Evolutionary conservation across 2,888 invertebrate genomes (phyloP).

Genomic region (Polydesmus complanatus): DNA sequence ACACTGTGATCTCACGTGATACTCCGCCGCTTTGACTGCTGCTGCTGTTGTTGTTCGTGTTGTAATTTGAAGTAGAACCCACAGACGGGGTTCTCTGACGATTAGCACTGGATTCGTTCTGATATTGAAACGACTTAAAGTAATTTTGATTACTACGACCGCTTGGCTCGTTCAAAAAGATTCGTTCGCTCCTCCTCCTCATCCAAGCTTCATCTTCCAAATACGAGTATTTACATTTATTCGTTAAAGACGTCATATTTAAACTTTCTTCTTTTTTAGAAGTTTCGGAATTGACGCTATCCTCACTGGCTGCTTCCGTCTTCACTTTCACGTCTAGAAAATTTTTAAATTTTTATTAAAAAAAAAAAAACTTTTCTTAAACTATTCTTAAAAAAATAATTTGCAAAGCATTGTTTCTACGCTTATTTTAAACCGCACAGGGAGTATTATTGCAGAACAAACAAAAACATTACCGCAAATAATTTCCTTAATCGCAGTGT

Average conservation of each 20-base stretch:
- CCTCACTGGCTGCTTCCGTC: no score
- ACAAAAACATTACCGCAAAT: no score
- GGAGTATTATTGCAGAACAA: no score
- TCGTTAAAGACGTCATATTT: neutral
- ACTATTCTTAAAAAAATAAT: no score
- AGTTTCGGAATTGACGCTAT: neutral
- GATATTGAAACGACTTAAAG: neutral
- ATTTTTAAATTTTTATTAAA: neutral
- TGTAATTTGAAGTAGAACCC: neutral
- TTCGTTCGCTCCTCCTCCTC: constrained; percentile 32
- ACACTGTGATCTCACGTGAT: neutral
- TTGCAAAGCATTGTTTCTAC: no score
- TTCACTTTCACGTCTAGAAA: constrained; percentile 2
- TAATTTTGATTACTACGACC: neutral
- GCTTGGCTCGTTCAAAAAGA: constrained; percentile 30
- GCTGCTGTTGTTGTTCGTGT: neutral
- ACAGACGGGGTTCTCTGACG: no score
- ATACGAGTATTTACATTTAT: constrained; percentile 13
- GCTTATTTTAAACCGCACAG: no score
- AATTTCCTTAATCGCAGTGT: no score
- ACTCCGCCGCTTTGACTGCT: neutral
- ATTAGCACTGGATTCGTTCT: neutral
- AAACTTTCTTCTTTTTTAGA: neutral
- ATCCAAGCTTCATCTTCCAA: constrained; percentile 30
- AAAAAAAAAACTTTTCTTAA: no score